Base-by-base conservation (phyloP, 2,888 invertebrate genomes). In the Mellilla xanthometata region DNA sequence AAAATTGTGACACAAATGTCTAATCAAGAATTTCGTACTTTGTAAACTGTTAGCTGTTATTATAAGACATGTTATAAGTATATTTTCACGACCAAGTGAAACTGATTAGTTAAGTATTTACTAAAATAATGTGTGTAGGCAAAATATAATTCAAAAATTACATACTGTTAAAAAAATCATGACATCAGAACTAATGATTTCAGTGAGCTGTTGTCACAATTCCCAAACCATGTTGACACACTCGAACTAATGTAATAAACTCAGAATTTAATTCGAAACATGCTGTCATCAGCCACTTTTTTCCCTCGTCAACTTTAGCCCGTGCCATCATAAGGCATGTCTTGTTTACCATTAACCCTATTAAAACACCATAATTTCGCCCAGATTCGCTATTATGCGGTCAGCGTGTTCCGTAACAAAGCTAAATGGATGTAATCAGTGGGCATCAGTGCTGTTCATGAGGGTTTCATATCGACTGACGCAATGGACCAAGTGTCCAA, bases 401-500 rank as follows among this genome's bases (percentile, higher is more conserved):
- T 72, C 76, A 76, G 62, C 66, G 56, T 61, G 63, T 72, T 60
- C 72, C 66, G 70, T 66, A 72, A 72, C 72, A 64, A 71, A 70
- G 62, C 72, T 80, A 81, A 85, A 82, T 82, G 78, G 84, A 65
- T 66, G 66, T 77, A 84, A 85, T 85, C 82, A 81, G 73, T 72
- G 72, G 62, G 27, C 43, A 43, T 43, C 43, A 43, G 43, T 26
- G 39, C 30, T 39, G 66, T 71, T 76, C 76, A 72, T 75, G 74
- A 81, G 69, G 45, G 30, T 31, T 40, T 72, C 60, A 76, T 76
- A 72, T 76, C 75, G 68, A 72, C 81, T 88, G 87, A 87, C 86
- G 87, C 82, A 86, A 85, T 72, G 63, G 28, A 55, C 62, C 83
- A 73, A 77, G 81, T 81, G 84, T 79, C 78, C 85, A 86, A 87